Base-by-base conservation (phyloP, 2,888 invertebrate species). In the Eristalis pertinax region DNA sequence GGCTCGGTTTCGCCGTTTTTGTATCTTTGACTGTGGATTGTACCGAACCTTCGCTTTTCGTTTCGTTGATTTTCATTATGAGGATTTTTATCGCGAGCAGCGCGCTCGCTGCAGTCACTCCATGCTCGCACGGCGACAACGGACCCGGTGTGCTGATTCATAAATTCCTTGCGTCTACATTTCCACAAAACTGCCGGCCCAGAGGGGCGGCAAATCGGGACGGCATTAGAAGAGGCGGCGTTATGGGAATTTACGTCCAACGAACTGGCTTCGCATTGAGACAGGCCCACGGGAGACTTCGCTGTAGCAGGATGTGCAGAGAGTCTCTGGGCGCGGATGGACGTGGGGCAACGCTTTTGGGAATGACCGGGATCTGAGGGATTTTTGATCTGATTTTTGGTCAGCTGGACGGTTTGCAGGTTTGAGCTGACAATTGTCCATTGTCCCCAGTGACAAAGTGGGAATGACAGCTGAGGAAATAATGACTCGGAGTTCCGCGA, bases 11-110 rank as follows among this genome's bases (percentile, higher is more conserved):
- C 50, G 64, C 62, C 41, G 29, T 78, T 63, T 62, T 56, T 50
- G 35, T 62, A 62, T 84, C 64, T 62, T 76, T 58, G 76, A 22
- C 81, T 63, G 76, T 81, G 81, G 76, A 76, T 85, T 67, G 76
- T 81, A 76, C 32, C 32, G 76, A 76, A 74, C 64, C 8, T 32
- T 32, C 82, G 64, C 65, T 65, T 70, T 70, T 74, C 67, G 62
- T 77, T 85, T 83, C 60, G 78, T 78, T 86, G 77, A 83, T 86
- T 86, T 50, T 83, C 69, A 86, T 83, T 83, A 83, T 86, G 86
- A 79, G 78, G 83, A 79, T 82, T 86, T 81, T 82, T 82, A 86
- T 86, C 82, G 82, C 82, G 74, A 73, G 68, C 75, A 76, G 68
- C 26, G 73, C 32, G 60, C 64, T n/a, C 38, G 32, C 63, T 15